Evolutionary conservation across 2,888 invertebrate genomes (phyloP).

Genomic region (Eristalinus sepulchralis): DNA sequence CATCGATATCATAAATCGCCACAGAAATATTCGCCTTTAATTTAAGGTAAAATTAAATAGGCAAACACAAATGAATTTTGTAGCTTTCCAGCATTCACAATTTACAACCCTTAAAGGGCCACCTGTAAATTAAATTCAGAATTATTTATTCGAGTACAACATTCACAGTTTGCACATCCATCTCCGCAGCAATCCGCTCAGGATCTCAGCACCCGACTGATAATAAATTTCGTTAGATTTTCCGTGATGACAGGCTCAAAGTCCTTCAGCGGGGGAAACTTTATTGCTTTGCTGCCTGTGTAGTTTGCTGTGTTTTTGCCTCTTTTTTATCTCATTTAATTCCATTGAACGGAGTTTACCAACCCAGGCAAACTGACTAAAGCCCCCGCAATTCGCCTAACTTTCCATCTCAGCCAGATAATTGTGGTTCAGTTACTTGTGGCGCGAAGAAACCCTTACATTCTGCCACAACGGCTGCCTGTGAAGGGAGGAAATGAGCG

Average conservation of each 20-base stretch:
- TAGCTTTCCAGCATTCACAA: neutral
- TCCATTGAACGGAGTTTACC: neutral
- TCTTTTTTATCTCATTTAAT: neutral
- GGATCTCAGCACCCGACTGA: neutral
- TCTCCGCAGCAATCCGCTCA: constrained; percentile 14
- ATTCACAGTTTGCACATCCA: constrained; percentile 7
- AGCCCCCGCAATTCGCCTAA: neutral
- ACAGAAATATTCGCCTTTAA: no score
- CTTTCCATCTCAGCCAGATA: constrained; percentile 43
- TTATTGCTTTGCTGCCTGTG: neutral
- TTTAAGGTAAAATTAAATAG: neutral
- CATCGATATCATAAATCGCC: no score
- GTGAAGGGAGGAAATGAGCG: neutral
- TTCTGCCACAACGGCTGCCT: neutral
- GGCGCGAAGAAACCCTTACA: neutral
- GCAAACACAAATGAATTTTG: neutral
- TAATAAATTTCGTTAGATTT: constrained; percentile 27
- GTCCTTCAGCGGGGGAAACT: constrained; percentile 19
- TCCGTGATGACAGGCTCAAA: constrained; percentile 13
- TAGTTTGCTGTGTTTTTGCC: neutral
- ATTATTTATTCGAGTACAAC: constrained; percentile 21
- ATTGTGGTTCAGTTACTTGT: constrained; percentile 40
- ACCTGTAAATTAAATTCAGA: neutral
- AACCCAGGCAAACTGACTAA: neutral
- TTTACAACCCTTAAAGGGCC: neutral